A percentile compares a stretch with the other conserved stretches of the same genome.
Evolutionary conservation across 2,888 invertebrate genomes (phyloP).

Genomic region (Agrilus cyanescens): DNA sequence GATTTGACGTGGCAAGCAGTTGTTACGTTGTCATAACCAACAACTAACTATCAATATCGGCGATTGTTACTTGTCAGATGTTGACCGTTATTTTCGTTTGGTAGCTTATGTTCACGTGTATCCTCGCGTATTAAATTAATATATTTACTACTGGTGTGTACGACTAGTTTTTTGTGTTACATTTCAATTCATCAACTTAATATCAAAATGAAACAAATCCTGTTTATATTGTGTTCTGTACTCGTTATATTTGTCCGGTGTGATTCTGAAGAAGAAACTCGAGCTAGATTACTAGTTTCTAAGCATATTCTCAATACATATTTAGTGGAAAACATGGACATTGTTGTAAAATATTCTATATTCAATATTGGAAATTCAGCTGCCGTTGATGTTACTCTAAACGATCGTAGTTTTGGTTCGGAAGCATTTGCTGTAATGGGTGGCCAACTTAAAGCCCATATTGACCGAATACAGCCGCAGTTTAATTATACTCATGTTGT

Average conservation of each 20-base stretch:
- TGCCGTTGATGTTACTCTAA: constrained; percentile 77
- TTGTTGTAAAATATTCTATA: constrained; percentile 87
- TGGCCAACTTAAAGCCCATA: constrained; percentile 68
- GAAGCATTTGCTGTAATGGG: constrained; percentile 84
- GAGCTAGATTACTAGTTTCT: constrained; percentile 75
- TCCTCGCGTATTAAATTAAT: too few relatives aligned
- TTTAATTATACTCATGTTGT: constrained; percentile 91
- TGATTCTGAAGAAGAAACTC: constrained; percentile 56
- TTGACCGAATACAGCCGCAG: constrained; percentile 85
- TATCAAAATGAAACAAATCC: constrained; percentile 21
- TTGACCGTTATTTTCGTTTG: too few relatives aligned
- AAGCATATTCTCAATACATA: constrained; percentile 94
- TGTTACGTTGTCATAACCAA: too few relatives aligned
- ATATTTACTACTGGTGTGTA: too few relatives aligned
- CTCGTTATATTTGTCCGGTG: constrained; percentile 39
- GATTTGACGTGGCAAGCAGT: too few relatives aligned
- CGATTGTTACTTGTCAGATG: too few relatives aligned
- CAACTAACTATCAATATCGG: too few relatives aligned
- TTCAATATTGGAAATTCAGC: constrained; percentile 89
- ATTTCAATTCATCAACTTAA: too few relatives aligned
- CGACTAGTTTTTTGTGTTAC: too few relatives aligned
- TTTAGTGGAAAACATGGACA: constrained; percentile 91
- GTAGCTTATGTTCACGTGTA: too few relatives aligned
- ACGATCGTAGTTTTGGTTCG: constrained; percentile 85
- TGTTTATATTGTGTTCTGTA: constrained; percentile 33